Evolutionary conservation across 2,113 vertebrate species (phyloP).

Genomic region (Heterotilapia buettikoferi): DNA sequence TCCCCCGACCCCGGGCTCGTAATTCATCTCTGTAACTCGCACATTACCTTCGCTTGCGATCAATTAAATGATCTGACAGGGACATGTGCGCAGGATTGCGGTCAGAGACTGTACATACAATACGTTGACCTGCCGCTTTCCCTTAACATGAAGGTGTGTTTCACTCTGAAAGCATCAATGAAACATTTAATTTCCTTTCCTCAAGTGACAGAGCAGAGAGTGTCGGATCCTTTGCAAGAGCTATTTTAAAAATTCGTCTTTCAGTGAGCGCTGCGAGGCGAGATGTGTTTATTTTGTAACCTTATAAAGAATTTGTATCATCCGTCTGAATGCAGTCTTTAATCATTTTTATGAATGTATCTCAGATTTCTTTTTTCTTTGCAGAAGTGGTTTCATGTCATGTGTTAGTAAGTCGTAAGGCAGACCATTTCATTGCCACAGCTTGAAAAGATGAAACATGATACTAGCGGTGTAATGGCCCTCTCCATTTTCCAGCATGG

Average conservation of each 20-base stretch:
- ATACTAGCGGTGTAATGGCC: conserved; percentile 38
- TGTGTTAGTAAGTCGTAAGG: conserved; percentile 44
- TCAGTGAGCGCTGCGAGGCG: not conserved
- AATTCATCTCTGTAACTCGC: conserved; percentile 41
- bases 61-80: conserved; percentile 36
- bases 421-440: conserved; percentile 29
- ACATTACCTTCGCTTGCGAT: conserved; percentile 37
- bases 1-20: conserved; percentile 37
- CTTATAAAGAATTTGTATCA: conserved; percentile 13
- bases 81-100: not conserved
- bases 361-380: not conserved
- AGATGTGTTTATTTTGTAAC: conserved; percentile 31
- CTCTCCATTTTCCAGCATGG: conserved; percentile 49
- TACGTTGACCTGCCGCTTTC: not conserved
- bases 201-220: not conserved
- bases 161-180: not conserved
- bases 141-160: not conserved
- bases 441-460: conserved; percentile 57
- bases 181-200: conserved; percentile 10
- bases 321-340: conserved; percentile 3
- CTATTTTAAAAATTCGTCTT: not conserved
- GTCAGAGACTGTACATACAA: conserved; percentile 15
- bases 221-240: not conserved
- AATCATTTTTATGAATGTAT: conserved; percentile 46
- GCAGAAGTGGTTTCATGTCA: conserved; percentile 21